Evolutionary conservation across 1,140 invertebrate genomes (phyloP).

Genomic region (Drosophila erecta): DNA sequence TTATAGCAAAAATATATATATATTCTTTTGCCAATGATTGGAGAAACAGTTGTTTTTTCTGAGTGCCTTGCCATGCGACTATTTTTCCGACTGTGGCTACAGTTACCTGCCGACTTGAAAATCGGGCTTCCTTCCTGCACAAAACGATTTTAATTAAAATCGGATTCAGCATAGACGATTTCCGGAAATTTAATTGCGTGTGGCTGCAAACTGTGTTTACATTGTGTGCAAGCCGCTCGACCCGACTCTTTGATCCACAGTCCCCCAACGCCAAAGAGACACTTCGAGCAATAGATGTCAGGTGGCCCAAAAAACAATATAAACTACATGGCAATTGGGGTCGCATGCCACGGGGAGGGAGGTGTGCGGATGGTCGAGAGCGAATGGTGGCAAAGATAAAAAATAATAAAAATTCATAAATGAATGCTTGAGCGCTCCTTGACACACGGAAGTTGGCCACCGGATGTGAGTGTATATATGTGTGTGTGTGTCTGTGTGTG

Average conservation of each 20-base stretch:
- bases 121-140: slow-evolving; percentile 58
- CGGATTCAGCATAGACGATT: slow-evolving; percentile 76
- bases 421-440: slow-evolving; percentile 75
- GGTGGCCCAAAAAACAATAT: slow-evolving; percentile 48
- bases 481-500: neutral
- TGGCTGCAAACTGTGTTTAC: slow-evolving; percentile 70
- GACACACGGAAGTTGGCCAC: slow-evolving; percentile 74
- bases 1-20: no score
- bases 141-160: slow-evolving; percentile 81
- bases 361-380: slow-evolving; percentile 10
- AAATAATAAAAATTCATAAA: slow-evolving; percentile 79
- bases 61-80: slow-evolving; percentile 1
- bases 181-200: slow-evolving; percentile 74
- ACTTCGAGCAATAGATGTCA: slow-evolving; percentile 54
- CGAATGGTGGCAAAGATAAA: slow-evolving; percentile 60
- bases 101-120: slow-evolving; percentile 42
- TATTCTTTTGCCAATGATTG: no score
- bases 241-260: slow-evolving; percentile 55
- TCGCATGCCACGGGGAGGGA: neutral
- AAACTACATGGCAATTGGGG: slow-evolving; percentile 21
- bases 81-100: slow-evolving; percentile 10
- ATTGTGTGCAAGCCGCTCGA: slow-evolving; percentile 24
- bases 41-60: neutral
- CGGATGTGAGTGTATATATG: slow-evolving; percentile 45
- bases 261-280: slow-evolving; percentile 8